Evolutionary conservation across 2,888 invertebrate species (phyloP), one percentile per base, ranked within the genome.

Genomic region (Agriotes lineatus): DNA sequence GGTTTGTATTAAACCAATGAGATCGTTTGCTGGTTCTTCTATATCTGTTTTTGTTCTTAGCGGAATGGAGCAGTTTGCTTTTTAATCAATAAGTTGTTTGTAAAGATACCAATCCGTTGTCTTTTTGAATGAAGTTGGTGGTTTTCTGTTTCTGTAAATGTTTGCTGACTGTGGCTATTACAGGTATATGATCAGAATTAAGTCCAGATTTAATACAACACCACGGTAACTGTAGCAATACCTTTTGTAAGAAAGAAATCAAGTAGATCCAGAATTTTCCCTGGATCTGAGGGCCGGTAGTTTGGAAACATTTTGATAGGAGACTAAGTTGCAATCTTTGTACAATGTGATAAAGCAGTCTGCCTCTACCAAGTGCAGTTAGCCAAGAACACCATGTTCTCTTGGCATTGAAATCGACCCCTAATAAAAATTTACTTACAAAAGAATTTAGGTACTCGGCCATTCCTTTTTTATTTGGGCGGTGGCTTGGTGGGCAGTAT

Each of bases 81-180:
- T 54, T 25, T 14, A 6, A 5, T 7, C 30, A 30, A 30, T 54
- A 30, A 20, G 22, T 44, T 44, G 16, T 44, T 50, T 50, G 50
- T 50, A 54, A 14, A 30, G 33, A 54, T 25, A 30, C 54, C 54
- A 54, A 10, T 54, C 22, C 16, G 54, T 54, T 54, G 30, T 54
- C 33, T 54, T 54, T 30, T 54, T 54, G 6, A 14, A 19, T 12
- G 14, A 20, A 22, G 54, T 54, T 54, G 30, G 54, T 30, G 30
- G 35, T 30, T 54, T 54, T 54, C n/a, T 54, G 54, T 54, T 54
- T 54, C 16, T 25, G 7, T 25, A 25, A 25, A 5, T 3, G 25
- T 25, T 25, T 25, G 25, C 25, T 25, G 7, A 54, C 25, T 50
- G 50, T 20, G 14, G 50, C 18, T 44, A 50, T 6, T 25, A 20